Evolutionary conservation across 1,140 invertebrate genomes (phyloP), one percentile per base, ranked within the genome.

Genomic region (Lineus longissimus): DNA sequence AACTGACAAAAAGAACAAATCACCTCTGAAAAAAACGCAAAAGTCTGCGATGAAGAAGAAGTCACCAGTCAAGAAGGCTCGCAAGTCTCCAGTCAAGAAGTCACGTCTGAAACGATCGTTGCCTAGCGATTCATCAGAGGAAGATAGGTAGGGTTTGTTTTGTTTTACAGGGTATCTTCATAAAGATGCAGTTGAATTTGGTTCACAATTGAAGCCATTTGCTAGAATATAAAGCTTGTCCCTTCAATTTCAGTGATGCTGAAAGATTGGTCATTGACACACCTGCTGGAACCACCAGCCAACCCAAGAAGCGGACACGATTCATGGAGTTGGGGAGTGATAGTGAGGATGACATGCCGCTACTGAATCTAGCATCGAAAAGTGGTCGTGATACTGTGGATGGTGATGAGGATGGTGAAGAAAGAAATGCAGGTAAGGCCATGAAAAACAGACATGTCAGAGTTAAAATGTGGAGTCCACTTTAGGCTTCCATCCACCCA

Each of bases 191-290:
- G n/a, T n/a, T n/a, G n/a, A n/a, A n/a, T n/a, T n/a, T n/a, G n/a
- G n/a, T n/a, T n/a, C n/a, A n/a, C n/a, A n/a, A n/a, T n/a, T n/a
- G 15, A 36, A 36, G 15, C 15, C 15, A 36, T 36, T 36, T 36
- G 33, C 4, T 36, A 7, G 4, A 4, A 36, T 36, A 7, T 15
- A 15, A 36, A 7, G 33, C 15, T 36, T 54, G 19, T 22, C 25
- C n/a, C 47, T 54, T 54, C 25, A n/a, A 54, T 54, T 54, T 54
- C 47, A 54, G 47, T n/a, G 47, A 54, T 54, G 47, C 4, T 27
- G 57, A 59, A 59, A 59, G 33, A 25, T 31, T 59, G 57, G 19
- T 59, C 19, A 59, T 59, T 41, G 57, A 59, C 40, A 23, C 25
- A 25, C 15, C 57, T 17, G 40, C 23, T 36, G 23, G 23, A 22